Evolutionary conservation across 2,797 vertebrate species (phyloP).

Genomic region (Bradypus variegatus): DNA sequence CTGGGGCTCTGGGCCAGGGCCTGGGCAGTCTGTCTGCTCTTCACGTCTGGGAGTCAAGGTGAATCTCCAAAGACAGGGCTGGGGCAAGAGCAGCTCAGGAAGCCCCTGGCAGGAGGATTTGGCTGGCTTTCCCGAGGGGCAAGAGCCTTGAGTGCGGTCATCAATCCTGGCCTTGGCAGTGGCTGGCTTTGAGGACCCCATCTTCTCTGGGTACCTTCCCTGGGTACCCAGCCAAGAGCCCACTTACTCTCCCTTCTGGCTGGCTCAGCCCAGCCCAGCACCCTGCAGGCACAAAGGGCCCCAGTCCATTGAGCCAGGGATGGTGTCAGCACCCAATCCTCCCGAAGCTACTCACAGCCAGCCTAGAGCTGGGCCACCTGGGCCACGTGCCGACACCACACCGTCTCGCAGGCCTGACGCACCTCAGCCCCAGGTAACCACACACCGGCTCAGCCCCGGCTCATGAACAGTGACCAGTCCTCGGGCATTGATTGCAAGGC

Average conservation of each 20-base stretch:
- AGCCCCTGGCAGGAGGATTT: not conserved
- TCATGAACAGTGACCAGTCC: not conserved
- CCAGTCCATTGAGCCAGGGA: not conserved
- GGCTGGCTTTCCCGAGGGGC: not conserved
- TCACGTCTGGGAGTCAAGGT: not conserved
- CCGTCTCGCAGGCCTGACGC: not conserved
- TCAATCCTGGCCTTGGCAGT: not conserved
- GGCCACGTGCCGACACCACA: too few relatives aligned
- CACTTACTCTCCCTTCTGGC: not conserved
- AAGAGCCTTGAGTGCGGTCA: not conserved
- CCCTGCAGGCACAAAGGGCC: too few relatives aligned
- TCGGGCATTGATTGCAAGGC: not conserved
- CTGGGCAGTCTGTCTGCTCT: not conserved
- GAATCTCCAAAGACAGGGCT: not conserved
- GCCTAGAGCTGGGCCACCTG: not conserved
- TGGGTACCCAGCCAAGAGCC: not conserved
- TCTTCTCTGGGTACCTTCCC: not conserved
- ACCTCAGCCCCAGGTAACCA: not conserved
- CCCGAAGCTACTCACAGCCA: not conserved
- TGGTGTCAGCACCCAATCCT: not conserved
- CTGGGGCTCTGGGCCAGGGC: accelerated
- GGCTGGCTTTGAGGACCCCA: not conserved
- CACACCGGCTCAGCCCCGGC: not conserved
- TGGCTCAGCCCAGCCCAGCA: not conserved
- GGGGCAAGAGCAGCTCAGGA: not conserved